A percentile compares a stretch with the other conserved stretches of the same genome.
These are phyloP conservation scores for Clivina fossor DNA, from an alignment of 2,888 invertebrate species.

Conservation along the genomic window DNA sequence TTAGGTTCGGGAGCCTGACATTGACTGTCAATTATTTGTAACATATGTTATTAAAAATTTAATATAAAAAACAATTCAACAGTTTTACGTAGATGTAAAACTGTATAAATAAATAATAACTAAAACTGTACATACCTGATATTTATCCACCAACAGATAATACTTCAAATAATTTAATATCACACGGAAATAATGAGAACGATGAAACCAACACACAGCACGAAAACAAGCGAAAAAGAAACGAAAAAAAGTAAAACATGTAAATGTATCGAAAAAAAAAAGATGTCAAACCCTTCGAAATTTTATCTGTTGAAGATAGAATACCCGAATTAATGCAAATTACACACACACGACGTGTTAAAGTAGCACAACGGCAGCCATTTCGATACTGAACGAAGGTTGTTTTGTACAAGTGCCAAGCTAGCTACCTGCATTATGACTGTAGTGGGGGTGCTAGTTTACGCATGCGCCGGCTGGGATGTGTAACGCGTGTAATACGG, in stretches of 20 bases:
- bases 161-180: conserved; percentile 20
- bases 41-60: no score
- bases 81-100: no score
- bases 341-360: conserved; percentile 20
- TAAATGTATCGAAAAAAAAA: not conserved
- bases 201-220: no score
- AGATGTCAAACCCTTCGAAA: conserved; percentile 2
- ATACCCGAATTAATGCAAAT: not conserved
- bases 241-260: conserved; percentile 1
- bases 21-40: no score
- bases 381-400: conserved; percentile 23
- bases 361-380: no score
- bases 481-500: no score
- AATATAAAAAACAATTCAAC: no score
- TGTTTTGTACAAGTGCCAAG: conserved; percentile 2
- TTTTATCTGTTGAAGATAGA: not conserved
- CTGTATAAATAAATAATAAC: no score
- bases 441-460: no score
- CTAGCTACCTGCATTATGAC: no score
- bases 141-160: conserved; percentile 24
- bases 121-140: conserved; percentile 27
- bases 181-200: conserved; percentile 19
- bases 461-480: no score
- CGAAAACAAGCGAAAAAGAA: no score
- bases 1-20: not conserved